Conservation (phyloP, 2,113 vertebrate species). For the Spea bombifrons region DNA sequence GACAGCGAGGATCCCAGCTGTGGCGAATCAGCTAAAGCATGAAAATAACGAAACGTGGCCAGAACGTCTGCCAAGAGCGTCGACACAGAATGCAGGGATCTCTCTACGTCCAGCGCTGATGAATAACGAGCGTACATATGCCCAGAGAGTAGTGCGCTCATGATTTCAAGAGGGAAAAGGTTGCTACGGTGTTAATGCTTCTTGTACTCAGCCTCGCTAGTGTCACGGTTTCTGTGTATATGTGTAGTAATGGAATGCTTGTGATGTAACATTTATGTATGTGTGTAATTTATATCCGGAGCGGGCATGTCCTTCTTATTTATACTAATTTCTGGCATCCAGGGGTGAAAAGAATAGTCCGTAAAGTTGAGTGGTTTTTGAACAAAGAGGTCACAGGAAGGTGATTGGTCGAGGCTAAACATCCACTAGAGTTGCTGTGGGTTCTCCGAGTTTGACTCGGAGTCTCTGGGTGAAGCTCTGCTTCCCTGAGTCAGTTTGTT, state of each 20-base stretch:
- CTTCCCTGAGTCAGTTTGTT: too few relatives aligned
- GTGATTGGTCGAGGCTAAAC: too few relatives aligned
- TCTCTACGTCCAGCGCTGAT: not conserved
- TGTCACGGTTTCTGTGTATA: not conserved
- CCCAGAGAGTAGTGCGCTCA: not conserved
- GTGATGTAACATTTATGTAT: not conserved
- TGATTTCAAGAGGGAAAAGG: not conserved
- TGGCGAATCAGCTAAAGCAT: not conserved
- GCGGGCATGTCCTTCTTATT: too few relatives aligned
- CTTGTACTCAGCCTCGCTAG: not conserved
- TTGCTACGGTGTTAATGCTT: not conserved
- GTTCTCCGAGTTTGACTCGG: too few relatives aligned
- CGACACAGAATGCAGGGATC: not conserved
- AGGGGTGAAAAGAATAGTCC: too few relatives aligned
- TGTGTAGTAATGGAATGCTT: not conserved
- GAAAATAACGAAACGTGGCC: not conserved
- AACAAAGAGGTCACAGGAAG: too few relatives aligned
- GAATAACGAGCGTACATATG: not conserved
- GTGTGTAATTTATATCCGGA: too few relatives aligned
- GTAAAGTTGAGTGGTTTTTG: too few relatives aligned
- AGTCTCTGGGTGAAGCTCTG: too few relatives aligned
- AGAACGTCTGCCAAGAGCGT: not conserved
- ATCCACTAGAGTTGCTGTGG: too few relatives aligned
- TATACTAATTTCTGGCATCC: too few relatives aligned
- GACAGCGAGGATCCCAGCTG: not conserved